Conservation (phyloP, 1,140 invertebrate species). For the Diorhabda carinulata region DNA sequence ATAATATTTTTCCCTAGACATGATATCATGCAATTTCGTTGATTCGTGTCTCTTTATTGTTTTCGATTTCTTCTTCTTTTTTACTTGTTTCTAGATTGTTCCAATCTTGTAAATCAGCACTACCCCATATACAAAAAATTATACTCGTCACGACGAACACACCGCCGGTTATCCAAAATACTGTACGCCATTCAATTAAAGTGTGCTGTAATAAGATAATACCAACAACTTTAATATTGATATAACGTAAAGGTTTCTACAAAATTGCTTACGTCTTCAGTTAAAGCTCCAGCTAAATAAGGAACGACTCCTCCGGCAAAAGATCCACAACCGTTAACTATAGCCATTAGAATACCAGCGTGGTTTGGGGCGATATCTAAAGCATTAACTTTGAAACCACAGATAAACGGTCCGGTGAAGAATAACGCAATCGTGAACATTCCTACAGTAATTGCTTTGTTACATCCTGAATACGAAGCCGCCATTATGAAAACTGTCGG, state of each 20-base stretch:
- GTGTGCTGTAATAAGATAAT: slow-evolving; percentile 8
- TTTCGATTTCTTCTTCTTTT: not conserved
- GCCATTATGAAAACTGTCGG: slow-evolving; percentile 74
- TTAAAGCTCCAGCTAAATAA: slow-evolving; percentile 61
- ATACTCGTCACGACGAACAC: slow-evolving; percentile 10
- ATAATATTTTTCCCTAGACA: too few species aligned
- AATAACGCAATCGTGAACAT: slow-evolving; percentile 70
- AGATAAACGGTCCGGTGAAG: slow-evolving; percentile 72
- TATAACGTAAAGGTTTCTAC: not conserved
- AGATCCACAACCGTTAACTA: not conserved
- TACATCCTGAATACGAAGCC: slow-evolving; percentile 76
- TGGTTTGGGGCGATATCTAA: slow-evolving; percentile 80
- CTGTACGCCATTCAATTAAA: slow-evolving; percentile 12
- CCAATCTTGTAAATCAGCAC: slow-evolving; percentile 13
- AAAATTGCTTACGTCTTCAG: slow-evolving; percentile 39
- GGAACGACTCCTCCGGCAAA: slow-evolving; percentile 78
- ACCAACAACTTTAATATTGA: too few species aligned
- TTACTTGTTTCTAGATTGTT: not conserved
- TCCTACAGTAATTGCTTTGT: slow-evolving; percentile 58
- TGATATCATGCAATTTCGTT: too few species aligned
- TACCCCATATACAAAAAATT: slow-evolving; percentile 14
- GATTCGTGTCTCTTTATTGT: too few species aligned
- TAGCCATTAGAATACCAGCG: slow-evolving; percentile 75
- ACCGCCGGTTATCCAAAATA: slow-evolving; percentile 11
- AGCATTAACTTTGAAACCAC: slow-evolving; percentile 75